Conservation (phyloP, 1,140 invertebrate species). For the Orchesella cincta region DNA sequence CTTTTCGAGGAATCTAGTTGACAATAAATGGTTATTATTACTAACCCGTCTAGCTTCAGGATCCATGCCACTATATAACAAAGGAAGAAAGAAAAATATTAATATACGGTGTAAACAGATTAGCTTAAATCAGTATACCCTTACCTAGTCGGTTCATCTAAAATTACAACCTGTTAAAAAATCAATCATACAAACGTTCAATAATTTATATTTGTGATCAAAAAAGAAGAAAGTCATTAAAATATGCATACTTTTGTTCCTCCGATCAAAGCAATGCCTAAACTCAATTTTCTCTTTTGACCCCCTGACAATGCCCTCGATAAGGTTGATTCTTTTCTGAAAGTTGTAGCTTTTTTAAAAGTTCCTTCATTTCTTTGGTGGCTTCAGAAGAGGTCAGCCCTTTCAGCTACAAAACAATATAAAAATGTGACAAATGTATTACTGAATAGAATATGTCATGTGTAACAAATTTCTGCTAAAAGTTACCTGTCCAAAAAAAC, state of each 20-base stretch:
- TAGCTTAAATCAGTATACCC: neutral
- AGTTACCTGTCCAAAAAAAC: constrained; percentile 77
- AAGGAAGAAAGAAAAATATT: neutral
- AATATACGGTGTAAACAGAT: neutral
- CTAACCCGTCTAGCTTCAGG: constrained; percentile 62
- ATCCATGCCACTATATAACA: constrained; percentile 57
- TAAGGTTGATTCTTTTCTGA: constrained; percentile 56
- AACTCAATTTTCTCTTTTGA: constrained; percentile 61
- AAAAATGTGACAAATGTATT: neutral
- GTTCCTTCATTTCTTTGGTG: constrained; percentile 53
- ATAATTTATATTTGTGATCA: no score
- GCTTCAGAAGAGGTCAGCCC: constrained; percentile 54
- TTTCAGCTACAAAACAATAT: constrained; percentile 57
- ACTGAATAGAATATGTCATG: neutral
- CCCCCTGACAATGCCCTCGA: constrained; percentile 61
- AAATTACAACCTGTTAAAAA: constrained; percentile 54
- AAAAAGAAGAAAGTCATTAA: neutral
- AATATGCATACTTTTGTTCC: constrained; percentile 53
- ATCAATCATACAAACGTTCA: neutral
- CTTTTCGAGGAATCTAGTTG: no score
- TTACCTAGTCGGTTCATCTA: constrained; percentile 62
- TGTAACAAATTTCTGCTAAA: constrained; percentile 23
- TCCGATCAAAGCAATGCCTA: constrained; percentile 61
- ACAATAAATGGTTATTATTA: no score
- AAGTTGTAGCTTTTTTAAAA: constrained; percentile 58